Base-by-base conservation (phyloP, 1,140 invertebrate genomes). In the Ganaspis sp. region DNA sequence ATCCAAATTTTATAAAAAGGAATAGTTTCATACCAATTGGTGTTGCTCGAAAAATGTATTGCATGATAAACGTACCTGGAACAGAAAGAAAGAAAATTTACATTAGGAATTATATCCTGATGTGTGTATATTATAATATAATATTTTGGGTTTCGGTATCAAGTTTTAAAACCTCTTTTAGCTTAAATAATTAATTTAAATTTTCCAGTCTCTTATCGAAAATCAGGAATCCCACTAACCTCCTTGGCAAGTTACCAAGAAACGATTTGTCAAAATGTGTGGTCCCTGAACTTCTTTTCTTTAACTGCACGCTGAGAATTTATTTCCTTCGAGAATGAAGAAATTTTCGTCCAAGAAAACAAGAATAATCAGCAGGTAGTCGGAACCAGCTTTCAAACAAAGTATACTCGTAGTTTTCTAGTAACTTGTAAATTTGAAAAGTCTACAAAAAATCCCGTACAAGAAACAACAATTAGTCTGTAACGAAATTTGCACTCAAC, bases 201-300 rank as follows among this genome's bases (percentile, higher is more conserved):
- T 12, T 49, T 1, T 49, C 5, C 69, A 80, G 53, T 37, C 23
- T 79, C 79, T 84, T 87, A 86, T 87, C 86, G 85, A 87, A 87
- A 87, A 87, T 87, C 85, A 83, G 80, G 82, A 87, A 87, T 87
- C 84, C 86, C 83, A 87, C 86, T 87, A 87, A 87, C 86, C 86
- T 86, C 85, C 71, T 87, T 87, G 85, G 85, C 83, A 81, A 82
- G 73, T 75, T 74, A 85, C 83, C 81, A 86, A 85, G 70, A 71
- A 78, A 76, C 82, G 81, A 83, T 82, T 82, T 83, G 74, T 76
- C 54, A 53, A 83, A 49, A 58, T 38, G 38, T 53, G 54, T 70
- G 77, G 73, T 70, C 42, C 42, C 73, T 71, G 38, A 37, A 40
- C 29, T 15, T 72, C 75, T 73, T 81, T 84, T 84, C 77, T 83